Base-by-base conservation (phyloP, 1,140 invertebrate genomes). In the Leptopilina clavipes region DNA sequence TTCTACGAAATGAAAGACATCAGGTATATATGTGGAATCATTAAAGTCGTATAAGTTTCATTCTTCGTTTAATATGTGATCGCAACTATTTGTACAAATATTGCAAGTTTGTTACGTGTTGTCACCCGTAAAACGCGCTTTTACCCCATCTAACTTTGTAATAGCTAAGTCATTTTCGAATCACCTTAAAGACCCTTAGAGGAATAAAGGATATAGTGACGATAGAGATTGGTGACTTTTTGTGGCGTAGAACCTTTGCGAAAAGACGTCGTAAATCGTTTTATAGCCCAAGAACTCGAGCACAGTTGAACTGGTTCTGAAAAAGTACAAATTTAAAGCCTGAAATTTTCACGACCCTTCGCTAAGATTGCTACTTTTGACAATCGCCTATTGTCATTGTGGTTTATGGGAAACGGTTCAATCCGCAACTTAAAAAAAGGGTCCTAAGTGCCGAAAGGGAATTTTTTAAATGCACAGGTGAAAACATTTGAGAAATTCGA, bases 171-270 rank as follows among this genome's bases (percentile, higher is more conserved):
- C 59, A 22, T 65, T 65, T 22, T 37, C 22, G 59, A 65, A 65
- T 65, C 59, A 37, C n/a, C 22, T 65, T n/a, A 65, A 65, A 65
- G 59, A 65, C 59, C 59, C 59, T 65, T 65, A 65, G 25, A 25
- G 56, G 19, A 25, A 19, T 65, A 65, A 22, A 83, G 82, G 37
- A 77, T 87, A 44, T 25, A 80, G 59, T 76, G 79, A 8, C 79
- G 83, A 11, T 82, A 87, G 56, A 54, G 18, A 19, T 19, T 82
- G 8, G 78, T 79, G 22, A 22, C 9, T 56, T 84, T 75, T 82
- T 82, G 0, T 81, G 48, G 2, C 37, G 25, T 5, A 17, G n/a
- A 10, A 7, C 37, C 76, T 25, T 40, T 31, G 18, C 22, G 44
- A 18, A 83, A 70, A 74, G 74, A 22, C 18, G 19, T 14, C 70